Percentiles rank a stretch among this genome's conserved stretches.
Conservation (phyloP, 2,797 vertebrate genomes). For the Cossypha niveicapilla region DNA sequence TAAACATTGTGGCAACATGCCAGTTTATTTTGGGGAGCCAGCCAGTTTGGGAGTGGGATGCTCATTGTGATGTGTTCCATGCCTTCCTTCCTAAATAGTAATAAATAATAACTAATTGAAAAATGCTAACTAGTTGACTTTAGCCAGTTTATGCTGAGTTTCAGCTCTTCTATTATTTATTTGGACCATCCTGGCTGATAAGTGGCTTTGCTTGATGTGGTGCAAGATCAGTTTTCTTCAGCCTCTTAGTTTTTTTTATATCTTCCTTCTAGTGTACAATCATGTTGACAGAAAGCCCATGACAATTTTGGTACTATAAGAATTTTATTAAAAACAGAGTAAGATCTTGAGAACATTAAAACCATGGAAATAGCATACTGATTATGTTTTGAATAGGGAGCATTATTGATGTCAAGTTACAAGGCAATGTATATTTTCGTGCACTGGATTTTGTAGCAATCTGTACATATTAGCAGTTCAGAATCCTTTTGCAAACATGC, state of each 20-base stretch:
- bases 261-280: not conserved
- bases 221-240: slow-evolving; percentile 25
- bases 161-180: not conserved
- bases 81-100: slow-evolving; percentile 35
- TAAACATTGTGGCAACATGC: not conserved
- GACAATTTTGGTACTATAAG: slow-evolving; percentile 14
- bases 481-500: slow-evolving; percentile 5
- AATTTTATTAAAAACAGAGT: slow-evolving; percentile 4
- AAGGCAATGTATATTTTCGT: not conserved
- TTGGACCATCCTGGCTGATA: not conserved
- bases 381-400: not conserved
- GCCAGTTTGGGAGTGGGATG: not conserved
- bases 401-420: not conserved
- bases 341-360: slow-evolving; percentile 19
- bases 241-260: slow-evolving; percentile 11
- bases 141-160: slow-evolving; percentile 6
- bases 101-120: not conserved
- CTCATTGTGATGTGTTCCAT: slow-evolving; percentile 7
- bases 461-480: not conserved
- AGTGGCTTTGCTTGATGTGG: slow-evolving; percentile 20
- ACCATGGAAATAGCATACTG: not conserved
- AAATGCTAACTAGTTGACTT: slow-evolving; percentile 10
- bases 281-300: slow-evolving; percentile 42
- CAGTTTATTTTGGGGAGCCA: not conserved
- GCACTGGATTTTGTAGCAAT: not conserved